phyloP scores from a whole-genome alignment of 2,888 invertebrate species.

The Tenthredo distinguenda region DNA sequence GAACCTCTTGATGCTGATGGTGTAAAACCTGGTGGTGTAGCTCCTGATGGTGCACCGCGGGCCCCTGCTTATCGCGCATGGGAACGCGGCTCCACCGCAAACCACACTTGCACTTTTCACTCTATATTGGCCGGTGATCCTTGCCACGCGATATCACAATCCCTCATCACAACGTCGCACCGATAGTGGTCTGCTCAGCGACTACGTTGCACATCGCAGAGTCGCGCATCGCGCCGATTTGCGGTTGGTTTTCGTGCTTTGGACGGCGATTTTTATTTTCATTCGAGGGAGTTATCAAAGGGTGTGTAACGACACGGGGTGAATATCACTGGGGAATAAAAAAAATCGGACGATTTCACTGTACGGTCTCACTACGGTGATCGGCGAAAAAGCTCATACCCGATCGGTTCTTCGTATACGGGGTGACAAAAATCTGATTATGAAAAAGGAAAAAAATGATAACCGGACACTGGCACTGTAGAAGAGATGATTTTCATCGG shows the following conservation, averaged over 20 bases:
- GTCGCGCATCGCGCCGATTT: slow-evolving; percentile 5
- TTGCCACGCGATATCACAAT: slow-evolving; percentile 14
- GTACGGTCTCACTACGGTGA: background rate
- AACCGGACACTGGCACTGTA: slow-evolving; percentile 24
- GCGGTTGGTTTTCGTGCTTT: background rate
- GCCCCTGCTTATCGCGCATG: slow-evolving; percentile 70
- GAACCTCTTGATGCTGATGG: slow-evolving; percentile 55
- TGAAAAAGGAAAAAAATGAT: background rate
- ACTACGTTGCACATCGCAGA: background rate
- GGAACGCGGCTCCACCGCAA: slow-evolving; percentile 55
- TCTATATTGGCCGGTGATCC: background rate
- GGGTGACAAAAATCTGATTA: background rate
- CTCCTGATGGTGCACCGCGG: slow-evolving; percentile 61
- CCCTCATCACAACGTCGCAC: slow-evolving; percentile 24
- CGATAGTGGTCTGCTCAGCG: background rate
- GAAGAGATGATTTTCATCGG: background rate
- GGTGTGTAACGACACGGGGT: background rate
- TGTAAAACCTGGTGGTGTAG: slow-evolving; percentile 56
- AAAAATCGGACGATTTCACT: background rate
- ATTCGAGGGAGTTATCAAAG: background rate
- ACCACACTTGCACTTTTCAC: slow-evolving; percentile 24
- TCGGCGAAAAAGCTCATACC: slow-evolving; percentile 5
- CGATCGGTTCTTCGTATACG: background rate
- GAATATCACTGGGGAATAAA: background rate
- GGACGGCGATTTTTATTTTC: background rate